Conservation (phyloP, 2,797 vertebrate genomes). For the Rhodeus uyekii region DNA sequence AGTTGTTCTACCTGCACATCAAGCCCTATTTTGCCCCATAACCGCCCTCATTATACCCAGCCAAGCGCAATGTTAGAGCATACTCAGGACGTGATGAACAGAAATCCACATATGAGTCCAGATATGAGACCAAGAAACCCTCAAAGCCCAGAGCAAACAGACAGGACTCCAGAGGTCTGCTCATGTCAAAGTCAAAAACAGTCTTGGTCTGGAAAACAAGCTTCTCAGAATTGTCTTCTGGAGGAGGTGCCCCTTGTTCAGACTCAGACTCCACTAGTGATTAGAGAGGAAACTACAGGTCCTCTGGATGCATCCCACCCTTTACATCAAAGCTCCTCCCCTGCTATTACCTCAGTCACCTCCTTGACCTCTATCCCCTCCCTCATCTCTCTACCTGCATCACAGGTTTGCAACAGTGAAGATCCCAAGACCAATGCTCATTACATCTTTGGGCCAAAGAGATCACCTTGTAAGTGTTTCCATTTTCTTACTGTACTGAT, state of each 20-base stretch:
- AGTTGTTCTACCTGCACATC: constrained; percentile 87
- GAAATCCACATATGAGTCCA: constrained; percentile 62
- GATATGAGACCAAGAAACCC: constrained; percentile 7
- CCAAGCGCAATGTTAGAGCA: constrained; percentile 48
- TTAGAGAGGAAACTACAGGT: constrained; percentile 57
- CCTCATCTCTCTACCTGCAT: constrained; percentile 47
- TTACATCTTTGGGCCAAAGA: background rate
- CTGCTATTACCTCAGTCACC: constrained; percentile 62
- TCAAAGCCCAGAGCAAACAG: constrained; percentile 39
- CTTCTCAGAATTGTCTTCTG: constrained; percentile 54
- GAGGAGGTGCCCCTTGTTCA: constrained; percentile 51
- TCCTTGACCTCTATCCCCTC: constrained; percentile 66
- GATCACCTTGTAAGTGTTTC: constrained; percentile 14
- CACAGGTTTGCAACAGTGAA: background rate
- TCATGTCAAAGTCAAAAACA: constrained; percentile 52
- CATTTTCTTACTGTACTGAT: background rate
- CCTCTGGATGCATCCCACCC: constrained; percentile 49
- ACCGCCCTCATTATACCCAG: constrained; percentile 56
- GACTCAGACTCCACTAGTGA: constrained; percentile 47
- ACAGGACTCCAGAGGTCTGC: constrained; percentile 54
- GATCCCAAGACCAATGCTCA: background rate
- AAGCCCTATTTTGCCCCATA: constrained; percentile 63
- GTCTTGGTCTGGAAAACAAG: constrained; percentile 16
- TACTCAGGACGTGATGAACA: constrained; percentile 67
- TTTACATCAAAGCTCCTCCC: constrained; percentile 54